phyloP scores from a whole-genome alignment of 2,888 invertebrate genomes.

The Cloeon dipterum region DNA sequence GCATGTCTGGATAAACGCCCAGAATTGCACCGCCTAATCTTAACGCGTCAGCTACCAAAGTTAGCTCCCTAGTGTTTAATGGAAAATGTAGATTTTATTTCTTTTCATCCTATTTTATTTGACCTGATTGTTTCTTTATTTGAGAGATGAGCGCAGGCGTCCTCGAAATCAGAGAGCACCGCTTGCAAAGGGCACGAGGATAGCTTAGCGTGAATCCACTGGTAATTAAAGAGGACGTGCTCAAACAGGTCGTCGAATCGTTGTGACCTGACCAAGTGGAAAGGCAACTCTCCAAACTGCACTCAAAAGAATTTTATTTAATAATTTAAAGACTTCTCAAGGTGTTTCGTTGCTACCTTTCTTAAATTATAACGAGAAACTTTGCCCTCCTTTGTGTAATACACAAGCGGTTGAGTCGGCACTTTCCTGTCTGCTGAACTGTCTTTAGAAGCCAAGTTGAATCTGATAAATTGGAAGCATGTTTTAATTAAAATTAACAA shows the following conservation, averaged over 20 bases:
- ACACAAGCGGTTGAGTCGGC: conserved; percentile 79
- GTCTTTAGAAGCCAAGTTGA: conserved; percentile 67
- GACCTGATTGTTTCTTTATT: conserved; percentile 60
- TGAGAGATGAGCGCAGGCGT: conserved; percentile 60
- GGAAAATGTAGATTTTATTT: too few relatives aligned
- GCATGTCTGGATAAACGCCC: conserved; percentile 80
- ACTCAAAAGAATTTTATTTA: conserved; percentile 5
- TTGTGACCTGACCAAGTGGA: conserved; percentile 75
- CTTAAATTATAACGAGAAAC: conserved; percentile 78
- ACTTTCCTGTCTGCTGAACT: conserved; percentile 85
- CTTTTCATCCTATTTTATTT: conserved; percentile 1
- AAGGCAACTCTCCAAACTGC: conserved; percentile 86
- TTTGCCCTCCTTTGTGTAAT: conserved; percentile 72
- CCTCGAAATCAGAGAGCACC: conserved; percentile 87
- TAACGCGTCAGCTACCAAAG: conserved; percentile 81
- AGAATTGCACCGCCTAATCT: conserved; percentile 86
- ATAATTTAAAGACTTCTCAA: neutral
- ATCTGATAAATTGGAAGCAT: conserved; percentile 22
- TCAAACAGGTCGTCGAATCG: conserved; percentile 76
- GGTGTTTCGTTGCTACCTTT: conserved; percentile 42
- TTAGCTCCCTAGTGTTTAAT: conserved; percentile 45
- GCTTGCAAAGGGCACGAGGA: conserved; percentile 89
- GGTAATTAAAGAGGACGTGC: conserved; percentile 88
- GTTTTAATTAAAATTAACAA: too few relatives aligned
- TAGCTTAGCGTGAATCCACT: conserved; percentile 91